phyloP scores from a whole-genome alignment of 2,888 invertebrate genomes.

The Aethes cnicana region DNA sequence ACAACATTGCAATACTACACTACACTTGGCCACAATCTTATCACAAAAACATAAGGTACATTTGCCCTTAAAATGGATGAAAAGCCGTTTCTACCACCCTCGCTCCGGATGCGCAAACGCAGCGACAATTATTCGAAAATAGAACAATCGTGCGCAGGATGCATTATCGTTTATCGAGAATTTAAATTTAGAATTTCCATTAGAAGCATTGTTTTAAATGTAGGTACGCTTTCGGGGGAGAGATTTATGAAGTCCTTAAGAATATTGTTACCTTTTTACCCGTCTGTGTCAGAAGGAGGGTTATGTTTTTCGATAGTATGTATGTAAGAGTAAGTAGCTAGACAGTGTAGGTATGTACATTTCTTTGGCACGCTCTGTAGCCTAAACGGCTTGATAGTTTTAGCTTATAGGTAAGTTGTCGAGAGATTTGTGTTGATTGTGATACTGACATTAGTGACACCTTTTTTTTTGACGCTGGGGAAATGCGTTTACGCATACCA shows the following conservation, averaged over 20 bases:
- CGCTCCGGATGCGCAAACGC: constrained; percentile 14
- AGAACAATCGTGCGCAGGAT: constrained; percentile 30
- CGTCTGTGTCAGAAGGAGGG: too few relatives aligned
- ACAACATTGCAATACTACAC: background rate
- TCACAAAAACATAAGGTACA: background rate
- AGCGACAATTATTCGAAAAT: constrained; percentile 32
- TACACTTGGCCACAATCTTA: background rate
- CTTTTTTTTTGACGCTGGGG: too few relatives aligned
- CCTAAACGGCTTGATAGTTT: too few relatives aligned
- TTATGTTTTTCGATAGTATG: too few relatives aligned
- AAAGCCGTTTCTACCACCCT: constrained; percentile 3
- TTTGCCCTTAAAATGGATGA: background rate
- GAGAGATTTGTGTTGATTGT: too few relatives aligned
- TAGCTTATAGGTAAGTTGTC: too few relatives aligned
- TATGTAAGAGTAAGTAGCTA: too few relatives aligned
- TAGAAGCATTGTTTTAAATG: constrained; percentile 25
- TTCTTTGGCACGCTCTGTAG: too few relatives aligned
- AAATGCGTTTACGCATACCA: too few relatives aligned
- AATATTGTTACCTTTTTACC: background rate
- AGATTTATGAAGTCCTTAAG: constrained; percentile 17
- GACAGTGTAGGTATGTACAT: too few relatives aligned
- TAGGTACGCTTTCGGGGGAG: constrained; percentile 5
- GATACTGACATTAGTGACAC: too few relatives aligned
- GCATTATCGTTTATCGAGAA: constrained; percentile 34
- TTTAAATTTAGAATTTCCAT: constrained; percentile 33